These are phyloP conservation scores for Drosophila willistoni DNA, from an alignment of 1,140 invertebrate genomes.

Conservation along the genomic window DNA sequence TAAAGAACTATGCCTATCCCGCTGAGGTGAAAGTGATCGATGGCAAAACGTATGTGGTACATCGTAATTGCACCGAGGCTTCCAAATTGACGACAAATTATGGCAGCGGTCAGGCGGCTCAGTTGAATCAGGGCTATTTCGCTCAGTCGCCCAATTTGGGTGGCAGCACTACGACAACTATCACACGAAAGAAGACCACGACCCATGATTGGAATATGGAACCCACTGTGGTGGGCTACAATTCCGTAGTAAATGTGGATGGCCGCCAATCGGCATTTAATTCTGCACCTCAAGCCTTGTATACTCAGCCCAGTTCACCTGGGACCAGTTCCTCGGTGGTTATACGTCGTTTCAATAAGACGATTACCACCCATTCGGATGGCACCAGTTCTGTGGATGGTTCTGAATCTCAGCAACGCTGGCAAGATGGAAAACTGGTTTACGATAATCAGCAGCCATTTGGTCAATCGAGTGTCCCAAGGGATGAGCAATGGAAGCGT, in stretches of 20 bases:
- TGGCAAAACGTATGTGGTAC: constrained; percentile 76
- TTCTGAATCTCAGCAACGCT: constrained; percentile 61
- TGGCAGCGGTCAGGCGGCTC: constrained; percentile 17
- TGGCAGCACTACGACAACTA: constrained; percentile 41
- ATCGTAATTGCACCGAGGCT: constrained; percentile 77
- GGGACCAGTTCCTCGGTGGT: constrained; percentile 49
- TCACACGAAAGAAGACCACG: constrained; percentile 50
- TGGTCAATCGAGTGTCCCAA: constrained; percentile 48
- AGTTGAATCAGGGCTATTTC: constrained; percentile 27
- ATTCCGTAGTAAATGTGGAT: constrained; percentile 59
- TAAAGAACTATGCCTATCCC: constrained; percentile 75
- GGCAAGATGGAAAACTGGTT: constrained; percentile 71
- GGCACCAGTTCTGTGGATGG: constrained; percentile 67
- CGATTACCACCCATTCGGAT: constrained; percentile 59
- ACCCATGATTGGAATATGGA: constrained; percentile 73
- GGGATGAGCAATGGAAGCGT: constrained; percentile 76
- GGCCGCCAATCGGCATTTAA: not conserved
- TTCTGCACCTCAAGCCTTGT: constrained; percentile 25
- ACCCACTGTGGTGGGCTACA: constrained; percentile 65
- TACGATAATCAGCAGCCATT: constrained; percentile 65
- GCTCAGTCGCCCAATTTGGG: constrained; percentile 4
- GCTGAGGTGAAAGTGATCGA: constrained; percentile 75
- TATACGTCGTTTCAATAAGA: constrained; percentile 61
- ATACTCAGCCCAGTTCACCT: constrained; percentile 28
- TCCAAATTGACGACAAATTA: constrained; percentile 48